phyloP scores from a whole-genome alignment of 2,888 invertebrate species.

The Dryadula phaetusa region DNA sequence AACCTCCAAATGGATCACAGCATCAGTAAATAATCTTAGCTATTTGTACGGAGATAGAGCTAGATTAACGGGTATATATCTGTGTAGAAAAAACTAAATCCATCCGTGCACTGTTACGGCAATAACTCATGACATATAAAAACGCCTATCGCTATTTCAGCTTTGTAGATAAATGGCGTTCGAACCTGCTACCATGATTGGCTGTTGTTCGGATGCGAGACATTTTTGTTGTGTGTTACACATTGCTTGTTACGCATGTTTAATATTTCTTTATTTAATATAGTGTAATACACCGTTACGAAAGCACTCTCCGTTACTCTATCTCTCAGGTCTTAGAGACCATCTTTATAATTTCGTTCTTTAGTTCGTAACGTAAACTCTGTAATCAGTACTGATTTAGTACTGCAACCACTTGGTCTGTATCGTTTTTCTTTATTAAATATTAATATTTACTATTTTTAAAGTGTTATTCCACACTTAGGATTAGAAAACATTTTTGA shows the following conservation, averaged over 20 bases:
- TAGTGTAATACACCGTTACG: no score
- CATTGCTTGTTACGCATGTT: conserved; percentile 29
- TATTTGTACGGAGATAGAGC: conserved; percentile 7
- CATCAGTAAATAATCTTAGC: conserved; percentile 13
- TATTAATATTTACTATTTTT: no score
- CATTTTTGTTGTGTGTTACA: conserved; percentile 6
- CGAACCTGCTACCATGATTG: conserved; percentile 37
- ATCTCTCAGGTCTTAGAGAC: no score
- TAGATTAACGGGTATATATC: conserved; percentile 39
- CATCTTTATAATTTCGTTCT: no score
- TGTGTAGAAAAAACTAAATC: conserved; percentile 46
- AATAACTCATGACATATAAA: conserved; percentile 55
- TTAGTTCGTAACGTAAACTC: no score
- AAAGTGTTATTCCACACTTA: no score
- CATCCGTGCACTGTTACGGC: conserved; percentile 45
- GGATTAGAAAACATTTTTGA: no score
- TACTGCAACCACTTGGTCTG: no score
- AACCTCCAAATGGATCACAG: background rate
- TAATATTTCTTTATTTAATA: no score
- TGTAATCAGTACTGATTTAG: no score
- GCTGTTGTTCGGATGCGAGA: background rate
- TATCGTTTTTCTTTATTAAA: no score
- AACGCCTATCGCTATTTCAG: conserved; percentile 50
- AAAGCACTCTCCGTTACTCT: no score
- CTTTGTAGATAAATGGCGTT: conserved; percentile 55